Conservation (phyloP, 2,797 vertebrate genomes). For the Parauchenoglanis punctatus region DNA sequence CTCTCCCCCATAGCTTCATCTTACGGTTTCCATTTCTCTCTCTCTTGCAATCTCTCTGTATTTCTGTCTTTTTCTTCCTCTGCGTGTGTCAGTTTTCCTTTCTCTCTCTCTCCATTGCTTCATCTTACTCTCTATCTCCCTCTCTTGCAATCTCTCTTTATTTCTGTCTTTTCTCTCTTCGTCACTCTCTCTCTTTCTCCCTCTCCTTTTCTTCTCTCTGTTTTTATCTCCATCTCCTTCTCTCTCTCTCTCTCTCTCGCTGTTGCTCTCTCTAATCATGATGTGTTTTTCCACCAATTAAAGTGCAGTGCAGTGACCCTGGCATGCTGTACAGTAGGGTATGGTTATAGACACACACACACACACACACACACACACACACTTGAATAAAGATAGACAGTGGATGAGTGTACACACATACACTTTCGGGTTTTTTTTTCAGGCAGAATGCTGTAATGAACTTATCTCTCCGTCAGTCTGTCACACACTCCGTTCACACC, state of each 20-base stretch:
- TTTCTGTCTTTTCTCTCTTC: background rate
- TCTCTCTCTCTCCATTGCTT: background rate
- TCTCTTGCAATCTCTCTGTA: background rate
- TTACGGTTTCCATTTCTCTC: background rate
- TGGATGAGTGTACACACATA: background rate
- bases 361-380: slow-evolving; percentile 13
- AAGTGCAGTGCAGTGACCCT: slow-evolving; percentile 58
- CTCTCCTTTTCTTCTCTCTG: too few relatives aligned
- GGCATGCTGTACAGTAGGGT: slow-evolving; percentile 28
- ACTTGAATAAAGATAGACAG: background rate
- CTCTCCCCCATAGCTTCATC: background rate
- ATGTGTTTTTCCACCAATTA: slow-evolving; percentile 69
- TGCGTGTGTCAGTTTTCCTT: too few relatives aligned
- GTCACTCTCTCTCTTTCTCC: background rate
- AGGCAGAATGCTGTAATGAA: slow-evolving; percentile 46
- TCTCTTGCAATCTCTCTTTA: background rate
- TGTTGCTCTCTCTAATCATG: slow-evolving; percentile 44
- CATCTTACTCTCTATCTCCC: too few relatives aligned
- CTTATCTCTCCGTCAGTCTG: slow-evolving; percentile 32
- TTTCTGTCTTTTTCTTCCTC: background rate
- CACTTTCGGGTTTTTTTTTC: too few relatives aligned
- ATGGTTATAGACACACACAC: slow-evolving; percentile 20
- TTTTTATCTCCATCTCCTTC: background rate
- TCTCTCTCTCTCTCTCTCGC: too few relatives aligned
- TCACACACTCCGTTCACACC: slow-evolving; percentile 21